Evolutionary conservation across 1,140 invertebrate species (phyloP).

Genomic region (Pentalonia nigronervosa): DNA sequence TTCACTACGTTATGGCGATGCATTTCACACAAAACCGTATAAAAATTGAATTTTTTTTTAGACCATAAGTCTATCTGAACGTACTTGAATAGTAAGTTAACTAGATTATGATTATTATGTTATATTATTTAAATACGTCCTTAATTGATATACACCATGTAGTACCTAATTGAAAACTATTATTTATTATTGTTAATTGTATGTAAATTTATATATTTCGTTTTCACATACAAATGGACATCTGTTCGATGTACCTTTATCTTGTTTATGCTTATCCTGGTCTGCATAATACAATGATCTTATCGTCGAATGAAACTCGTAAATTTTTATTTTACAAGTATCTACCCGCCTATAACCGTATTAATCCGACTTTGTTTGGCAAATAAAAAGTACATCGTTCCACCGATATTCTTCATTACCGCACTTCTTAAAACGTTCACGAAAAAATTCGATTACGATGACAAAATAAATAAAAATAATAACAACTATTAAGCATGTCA

Average conservation of each 20-base stretch:
- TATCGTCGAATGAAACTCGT: not conserved
- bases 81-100: too few relatives aligned
- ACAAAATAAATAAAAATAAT: not conserved
- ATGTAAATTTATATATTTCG: not conserved
- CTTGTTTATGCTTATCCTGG: not conserved
- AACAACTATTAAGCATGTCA: not conserved
- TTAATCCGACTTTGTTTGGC: not conserved
- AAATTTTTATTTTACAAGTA: too few relatives aligned
- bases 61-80: too few relatives aligned
- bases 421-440: not conserved
- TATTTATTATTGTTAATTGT: not conserved
- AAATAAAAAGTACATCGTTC: not conserved
- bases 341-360: not conserved
- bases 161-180: too few relatives aligned
- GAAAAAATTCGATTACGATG: not conserved
- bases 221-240: not conserved
- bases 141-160: too few relatives aligned
- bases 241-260: not conserved
- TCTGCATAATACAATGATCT: not conserved
- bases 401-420: not conserved
- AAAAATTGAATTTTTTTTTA: too few relatives aligned
- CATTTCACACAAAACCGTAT: too few relatives aligned
- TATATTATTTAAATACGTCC: too few relatives aligned
- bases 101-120: too few relatives aligned
- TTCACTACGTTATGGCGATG: too few relatives aligned